A percentile compares a stretch with the other conserved stretches of the same genome.
Evolutionary conservation across 2,888 invertebrate genomes (phyloP).

Genomic region (Lepidonotus clava): DNA sequence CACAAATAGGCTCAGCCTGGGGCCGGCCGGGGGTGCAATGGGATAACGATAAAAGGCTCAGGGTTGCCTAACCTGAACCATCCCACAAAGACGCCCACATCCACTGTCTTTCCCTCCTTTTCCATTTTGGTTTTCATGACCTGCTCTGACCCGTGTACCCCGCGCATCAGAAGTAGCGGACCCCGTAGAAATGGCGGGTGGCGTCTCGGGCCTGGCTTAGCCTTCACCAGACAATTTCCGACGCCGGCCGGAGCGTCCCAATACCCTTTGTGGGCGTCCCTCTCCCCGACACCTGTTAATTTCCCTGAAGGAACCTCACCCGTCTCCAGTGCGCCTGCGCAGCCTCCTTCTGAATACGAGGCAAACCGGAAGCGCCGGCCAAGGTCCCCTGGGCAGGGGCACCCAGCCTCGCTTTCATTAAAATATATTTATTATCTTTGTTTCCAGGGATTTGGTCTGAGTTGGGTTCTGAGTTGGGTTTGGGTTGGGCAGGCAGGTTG

Average conservation of each 20-base stretch:
- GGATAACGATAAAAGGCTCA: no score
- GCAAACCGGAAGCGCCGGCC: neutral
- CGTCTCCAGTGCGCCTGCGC: neutral
- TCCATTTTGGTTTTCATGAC: neutral
- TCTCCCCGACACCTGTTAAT: neutral
- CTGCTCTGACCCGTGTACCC: neutral
- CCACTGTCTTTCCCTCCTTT: no score
- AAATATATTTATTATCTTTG: slow-evolving; percentile 19
- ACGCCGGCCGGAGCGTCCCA: neutral
- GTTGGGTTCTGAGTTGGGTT: no score
- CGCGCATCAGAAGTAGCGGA: neutral
- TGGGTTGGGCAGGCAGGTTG: no score
- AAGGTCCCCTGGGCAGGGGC: neutral
- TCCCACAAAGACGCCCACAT: no score
- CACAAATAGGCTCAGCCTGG: no score
- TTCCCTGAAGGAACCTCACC: slow-evolving; percentile 14
- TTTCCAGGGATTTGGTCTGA: neutral
- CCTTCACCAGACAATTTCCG: neutral
- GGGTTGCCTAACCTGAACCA: no score
- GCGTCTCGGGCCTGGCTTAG: neutral
- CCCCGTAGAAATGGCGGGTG: neutral
- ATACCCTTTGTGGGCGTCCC: neutral
- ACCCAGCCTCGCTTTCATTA: neutral
- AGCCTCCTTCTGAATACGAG: neutral
- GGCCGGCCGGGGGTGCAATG: no score